Evolutionary conservation across 1,140 invertebrate genomes (phyloP), one percentile per base, ranked within the genome.

Genomic region (Mamestra configurata): DNA sequence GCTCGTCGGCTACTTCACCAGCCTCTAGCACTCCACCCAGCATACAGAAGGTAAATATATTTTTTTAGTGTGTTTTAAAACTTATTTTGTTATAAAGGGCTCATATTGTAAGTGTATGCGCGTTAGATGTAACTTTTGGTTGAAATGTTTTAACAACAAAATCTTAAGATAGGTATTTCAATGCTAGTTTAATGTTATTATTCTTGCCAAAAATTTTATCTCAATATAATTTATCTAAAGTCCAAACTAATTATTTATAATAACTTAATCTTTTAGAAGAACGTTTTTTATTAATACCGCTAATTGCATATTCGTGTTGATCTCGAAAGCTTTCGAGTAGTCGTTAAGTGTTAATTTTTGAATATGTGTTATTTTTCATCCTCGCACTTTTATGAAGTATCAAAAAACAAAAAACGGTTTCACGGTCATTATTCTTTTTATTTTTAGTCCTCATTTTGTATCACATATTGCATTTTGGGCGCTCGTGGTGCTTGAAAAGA

Each of bases 1-100:
- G 94, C 40, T 95, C 95, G 59, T 94, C 95, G 18, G 93, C 91
- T 13, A 95, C 94, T 8, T 95, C 95, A 37, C 95, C 95, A 80
- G 93, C 94, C 70, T 94, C 91, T 57, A 90, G 90, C 57, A 92
- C 91, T 84, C 91, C 95, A 66, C 94, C 93, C 57, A 95, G 95
- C 83, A 95, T 95, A 94, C 94, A 95, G 91, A 95, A 95, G 92
- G 95, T 95, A 88, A 88, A 31, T 35, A 35, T 72, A 4, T 31
- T 40, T 43, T 43, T n/a, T 20, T 8, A 13, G 49, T 6, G 11
- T 55, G 37, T 8, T 8, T 55, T 73, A 24, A 13, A 53, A 46
- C 40, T 6, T 20, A 35, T 40, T 4, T 61, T 13, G 1, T 27
- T 31, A n/a, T n/a, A n/a, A n/a, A n/a, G n/a, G 2, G 27, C 27